A percentile compares a stretch with the other conserved stretches of the same genome.
Conservation (phyloP, 2,888 invertebrate species). For the Kryphioiulus occultus region DNA sequence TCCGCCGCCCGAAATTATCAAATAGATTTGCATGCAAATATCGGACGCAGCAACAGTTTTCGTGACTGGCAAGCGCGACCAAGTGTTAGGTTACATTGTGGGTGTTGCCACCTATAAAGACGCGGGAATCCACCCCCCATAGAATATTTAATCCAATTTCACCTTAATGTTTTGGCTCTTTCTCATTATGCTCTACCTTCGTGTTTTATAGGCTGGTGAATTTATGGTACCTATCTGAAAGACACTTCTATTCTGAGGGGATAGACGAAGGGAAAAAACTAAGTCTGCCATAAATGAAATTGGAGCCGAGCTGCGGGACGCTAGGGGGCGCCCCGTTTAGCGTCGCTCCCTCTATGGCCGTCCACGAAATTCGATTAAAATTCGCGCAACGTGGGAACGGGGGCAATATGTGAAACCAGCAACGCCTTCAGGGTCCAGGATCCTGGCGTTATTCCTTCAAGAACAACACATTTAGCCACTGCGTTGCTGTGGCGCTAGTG, state of each 20-base stretch:
- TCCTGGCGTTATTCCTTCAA: no score
- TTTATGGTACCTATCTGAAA: neutral
- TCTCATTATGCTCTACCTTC: neutral
- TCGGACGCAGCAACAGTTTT: neutral
- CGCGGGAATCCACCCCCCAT: neutral
- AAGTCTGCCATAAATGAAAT: neutral
- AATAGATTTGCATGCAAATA: constrained; percentile 22
- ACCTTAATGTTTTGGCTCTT: neutral
- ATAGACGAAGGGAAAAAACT: neutral
- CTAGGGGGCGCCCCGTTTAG: neutral
- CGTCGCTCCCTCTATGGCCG: neutral
- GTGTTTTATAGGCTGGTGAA: neutral
- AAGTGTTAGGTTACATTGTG: constrained; percentile 37
- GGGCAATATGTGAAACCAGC: neutral
- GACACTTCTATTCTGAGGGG: neutral
- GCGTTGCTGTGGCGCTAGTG: no score
- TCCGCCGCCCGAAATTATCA: constrained; percentile 19
- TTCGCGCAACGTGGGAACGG: neutral
- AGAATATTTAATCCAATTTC: neutral
- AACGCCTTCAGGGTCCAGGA: no score
- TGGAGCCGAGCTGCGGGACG: neutral
- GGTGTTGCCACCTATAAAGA: constrained; percentile 10
- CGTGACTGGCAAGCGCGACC: constrained; percentile 7
- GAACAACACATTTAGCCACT: no score
- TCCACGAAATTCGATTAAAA: neutral